A percentile compares a stretch with the other conserved stretches of the same genome.
Conservation (phyloP, 2,113 vertebrate genomes). For the Pangasianodon hypophthalmus region DNA sequence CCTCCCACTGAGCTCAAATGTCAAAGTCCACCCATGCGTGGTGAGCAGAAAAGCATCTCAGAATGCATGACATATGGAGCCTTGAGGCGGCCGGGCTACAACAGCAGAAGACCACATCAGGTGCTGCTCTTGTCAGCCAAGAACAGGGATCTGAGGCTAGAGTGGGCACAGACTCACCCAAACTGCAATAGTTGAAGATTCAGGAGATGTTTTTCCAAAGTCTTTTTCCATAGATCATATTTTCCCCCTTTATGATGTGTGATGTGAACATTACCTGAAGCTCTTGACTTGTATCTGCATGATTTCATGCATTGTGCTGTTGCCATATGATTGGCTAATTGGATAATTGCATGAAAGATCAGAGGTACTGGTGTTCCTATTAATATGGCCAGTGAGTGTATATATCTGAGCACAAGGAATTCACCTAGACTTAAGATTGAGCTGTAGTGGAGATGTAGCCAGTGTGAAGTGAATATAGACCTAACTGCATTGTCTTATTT, state of each 20-base stretch:
- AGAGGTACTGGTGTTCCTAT: not conserved
- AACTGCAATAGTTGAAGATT: not conserved
- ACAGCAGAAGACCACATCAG: not conserved
- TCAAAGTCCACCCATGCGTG: not conserved
- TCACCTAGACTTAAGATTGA: not conserved
- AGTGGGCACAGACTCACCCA: not conserved
- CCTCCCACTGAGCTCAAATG: not conserved
- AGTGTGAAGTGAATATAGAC: not conserved
- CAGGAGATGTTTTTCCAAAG: not conserved
- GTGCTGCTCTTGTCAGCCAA: not conserved
- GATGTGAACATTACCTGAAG: not conserved
- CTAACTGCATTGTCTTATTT: not conserved
- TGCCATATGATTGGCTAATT: not conserved
- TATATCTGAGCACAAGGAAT: not conserved
- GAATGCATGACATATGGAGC: not conserved
- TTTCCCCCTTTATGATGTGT: not conserved
- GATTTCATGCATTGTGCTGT: not conserved
- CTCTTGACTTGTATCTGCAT: not conserved
- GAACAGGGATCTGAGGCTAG: not conserved
- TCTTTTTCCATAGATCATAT: not conserved
- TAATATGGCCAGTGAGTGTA: not conserved
- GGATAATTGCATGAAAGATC: not conserved
- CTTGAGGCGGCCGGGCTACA: not conserved
- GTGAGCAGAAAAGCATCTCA: not conserved
- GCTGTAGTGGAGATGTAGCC: not conserved